Evolutionary conservation across 2,888 invertebrate species (phyloP).

Genomic region (Xestia rhomboidea): DNA sequence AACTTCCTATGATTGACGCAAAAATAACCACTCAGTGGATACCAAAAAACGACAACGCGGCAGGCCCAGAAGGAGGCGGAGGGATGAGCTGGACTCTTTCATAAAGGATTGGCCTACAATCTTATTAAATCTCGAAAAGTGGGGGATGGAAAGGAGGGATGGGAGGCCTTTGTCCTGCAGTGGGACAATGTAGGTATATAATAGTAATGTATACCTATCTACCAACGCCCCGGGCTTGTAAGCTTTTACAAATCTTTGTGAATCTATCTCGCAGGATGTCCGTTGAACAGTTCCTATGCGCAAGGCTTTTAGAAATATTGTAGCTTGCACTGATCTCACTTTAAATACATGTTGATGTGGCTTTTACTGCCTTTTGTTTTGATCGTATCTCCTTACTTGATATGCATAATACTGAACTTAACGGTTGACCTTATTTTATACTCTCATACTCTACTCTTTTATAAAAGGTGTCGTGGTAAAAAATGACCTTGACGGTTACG

Average conservation of each 20-base stretch:
- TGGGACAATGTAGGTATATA: too few relatives aligned
- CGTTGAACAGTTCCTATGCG: not conserved
- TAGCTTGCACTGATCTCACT: not conserved
- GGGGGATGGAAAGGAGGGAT: too few relatives aligned
- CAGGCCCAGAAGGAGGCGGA: too few relatives aligned
- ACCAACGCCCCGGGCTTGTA: not conserved
- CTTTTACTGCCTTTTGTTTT: not conserved
- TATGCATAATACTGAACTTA: not conserved
- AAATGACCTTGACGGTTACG: not conserved
- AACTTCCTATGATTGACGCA: too few relatives aligned
- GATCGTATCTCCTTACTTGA: not conserved
- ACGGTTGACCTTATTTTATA: not conserved
- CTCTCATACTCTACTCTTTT: not conserved
- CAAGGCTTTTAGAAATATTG: too few relatives aligned
- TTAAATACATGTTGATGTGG: not conserved
- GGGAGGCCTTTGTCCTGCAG: too few relatives aligned
- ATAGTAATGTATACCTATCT: too few relatives aligned
- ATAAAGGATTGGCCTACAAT: too few relatives aligned
- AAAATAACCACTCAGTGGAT: too few relatives aligned
- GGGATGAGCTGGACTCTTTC: too few relatives aligned
- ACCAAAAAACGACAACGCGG: too few relatives aligned
- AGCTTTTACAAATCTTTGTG: conserved; percentile 15
- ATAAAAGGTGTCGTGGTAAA: not conserved
- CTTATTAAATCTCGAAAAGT: too few relatives aligned
- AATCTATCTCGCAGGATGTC: not conserved